Conservation (phyloP, 2,888 invertebrate genomes). For the Acanthococcus lagerstroemiae region DNA sequence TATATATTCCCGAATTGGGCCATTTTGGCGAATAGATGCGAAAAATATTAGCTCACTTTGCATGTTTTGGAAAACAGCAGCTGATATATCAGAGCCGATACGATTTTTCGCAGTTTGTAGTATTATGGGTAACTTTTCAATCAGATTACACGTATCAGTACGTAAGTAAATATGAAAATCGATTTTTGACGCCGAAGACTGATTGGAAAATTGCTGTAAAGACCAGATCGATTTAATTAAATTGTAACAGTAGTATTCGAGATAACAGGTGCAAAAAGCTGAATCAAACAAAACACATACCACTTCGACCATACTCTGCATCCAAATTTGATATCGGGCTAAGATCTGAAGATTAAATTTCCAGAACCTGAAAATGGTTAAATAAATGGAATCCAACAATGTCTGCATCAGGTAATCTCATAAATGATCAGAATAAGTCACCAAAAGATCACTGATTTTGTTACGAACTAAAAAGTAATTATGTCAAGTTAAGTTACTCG, state of each 20-base stretch:
- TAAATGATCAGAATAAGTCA: too few species aligned
- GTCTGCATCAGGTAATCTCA: too few species aligned
- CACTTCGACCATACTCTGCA: slow-evolving; percentile 38
- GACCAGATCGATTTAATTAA: too few species aligned
- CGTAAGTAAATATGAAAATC: slow-evolving; percentile 43
- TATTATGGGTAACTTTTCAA: slow-evolving; percentile 1
- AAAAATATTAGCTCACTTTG: slow-evolving; percentile 6
- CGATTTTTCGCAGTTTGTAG: neutral
- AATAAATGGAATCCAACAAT: too few species aligned
- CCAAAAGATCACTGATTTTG: too few species aligned
- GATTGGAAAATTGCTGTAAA: slow-evolving; percentile 1
- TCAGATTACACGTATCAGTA: slow-evolving; percentile 39
- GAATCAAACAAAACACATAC: neutral
- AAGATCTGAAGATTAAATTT: slow-evolving; percentile 76
- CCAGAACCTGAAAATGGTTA: slow-evolving; percentile 60
- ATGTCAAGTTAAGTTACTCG: too few species aligned
- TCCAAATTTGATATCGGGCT: slow-evolving; percentile 66
- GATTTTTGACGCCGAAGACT: slow-evolving; percentile 34
- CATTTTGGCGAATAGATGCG: neutral
- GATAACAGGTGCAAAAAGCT: slow-evolving; percentile 9
- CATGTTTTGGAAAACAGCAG: slow-evolving; percentile 6
- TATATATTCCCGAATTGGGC: too few species aligned
- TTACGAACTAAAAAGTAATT: too few species aligned
- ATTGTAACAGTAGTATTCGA: too few species aligned
- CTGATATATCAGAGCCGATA: neutral